Base-by-base conservation (phyloP, 2,888 invertebrate species). In the Chrysodeixis includens region DNA sequence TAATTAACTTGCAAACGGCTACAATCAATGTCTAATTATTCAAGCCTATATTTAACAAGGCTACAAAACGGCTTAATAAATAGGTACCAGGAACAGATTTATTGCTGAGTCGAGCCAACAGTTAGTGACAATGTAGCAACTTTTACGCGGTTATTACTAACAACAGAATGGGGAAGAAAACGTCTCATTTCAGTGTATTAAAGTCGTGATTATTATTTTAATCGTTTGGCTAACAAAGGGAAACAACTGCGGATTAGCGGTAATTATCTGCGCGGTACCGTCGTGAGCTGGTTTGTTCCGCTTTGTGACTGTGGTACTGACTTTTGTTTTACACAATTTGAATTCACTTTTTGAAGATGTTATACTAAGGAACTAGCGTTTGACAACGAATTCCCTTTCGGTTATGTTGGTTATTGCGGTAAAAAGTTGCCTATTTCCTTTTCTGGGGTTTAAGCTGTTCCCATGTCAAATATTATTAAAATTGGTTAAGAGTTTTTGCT, bases 141-240 rank as follows among this genome's bases (percentile, higher is more conserved):
- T 71, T 77, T 78, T 80, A 51, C 56, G 60, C 56, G 16, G 74
- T 80, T 71, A 80, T 84, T 80, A 82, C 16, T 76, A 71, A 69
- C 71, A 75, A 75, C 62, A 73, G 76, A 83, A 83, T 71, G 72
- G 82, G 84, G 86, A 86, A 87, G 83, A 81, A 83, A 88, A 88
- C 86, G 86, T 86, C 88, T 90, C 85, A 92, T 92, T 89, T 89
- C 83, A 73, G 71, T 71, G 84, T 85, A 88, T 88, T 89, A 88
- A 83, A 89, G 87, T 92, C 90, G 91, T 92, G 90, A 93, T 93
- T 90, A 92, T 91, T 92, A 90, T 92, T 93, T 92, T 93, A 92
- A 93, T 92, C 89, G 90, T 88, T 89, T 88, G 72, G 72, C 86
- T 90, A 89, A 92, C 91, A 92, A 93, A 91, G 89, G 86, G 86